Percentiles rank a stretch among this genome's conserved stretches.
These are phyloP conservation scores for Palaemon carinicauda DNA, from an alignment of 1,140 invertebrate genomes.

Conservation along the genomic window DNA sequence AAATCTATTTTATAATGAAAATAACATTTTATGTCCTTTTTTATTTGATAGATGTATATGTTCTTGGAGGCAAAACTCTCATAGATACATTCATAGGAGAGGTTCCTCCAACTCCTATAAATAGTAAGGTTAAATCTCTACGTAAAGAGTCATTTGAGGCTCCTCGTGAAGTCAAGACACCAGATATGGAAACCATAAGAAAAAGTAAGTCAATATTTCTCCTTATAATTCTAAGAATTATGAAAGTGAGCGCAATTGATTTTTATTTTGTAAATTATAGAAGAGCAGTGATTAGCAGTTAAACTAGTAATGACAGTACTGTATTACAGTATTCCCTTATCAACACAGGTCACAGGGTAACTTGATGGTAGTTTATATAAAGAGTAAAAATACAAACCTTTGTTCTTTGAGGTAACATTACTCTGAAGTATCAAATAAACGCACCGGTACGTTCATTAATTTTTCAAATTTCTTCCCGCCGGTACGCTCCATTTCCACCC, in stretches of 20 bases:
- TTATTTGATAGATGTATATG: not conserved
- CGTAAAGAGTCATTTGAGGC: not conserved
- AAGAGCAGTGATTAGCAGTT: not conserved
- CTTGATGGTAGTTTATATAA: too few species aligned
- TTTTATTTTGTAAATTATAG: not conserved
- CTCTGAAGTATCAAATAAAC: too few species aligned
- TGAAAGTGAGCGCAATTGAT: not conserved
- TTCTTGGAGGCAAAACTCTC: not conserved
- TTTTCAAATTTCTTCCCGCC: too few species aligned
- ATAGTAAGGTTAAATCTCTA: constrained; percentile 11
- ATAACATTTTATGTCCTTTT: too few species aligned
- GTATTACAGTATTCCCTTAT: too few species aligned
- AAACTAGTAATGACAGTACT: too few species aligned
- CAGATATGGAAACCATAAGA: constrained; percentile 49
- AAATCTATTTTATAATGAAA: too few species aligned
- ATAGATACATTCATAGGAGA: not conserved
- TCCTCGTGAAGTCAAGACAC: constrained; percentile 33
- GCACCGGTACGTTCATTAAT: too few species aligned
- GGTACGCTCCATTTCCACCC: too few species aligned
- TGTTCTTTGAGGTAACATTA: too few species aligned
- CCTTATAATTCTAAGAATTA: not conserved
- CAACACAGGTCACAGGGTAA: too few species aligned
- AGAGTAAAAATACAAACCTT: too few species aligned
- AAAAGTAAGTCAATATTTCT: constrained; percentile 25
- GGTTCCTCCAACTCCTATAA: constrained; percentile 7